phyloP scores from a whole-genome alignment of 2,113 vertebrate genomes.

The Trogon surrucura region DNA sequence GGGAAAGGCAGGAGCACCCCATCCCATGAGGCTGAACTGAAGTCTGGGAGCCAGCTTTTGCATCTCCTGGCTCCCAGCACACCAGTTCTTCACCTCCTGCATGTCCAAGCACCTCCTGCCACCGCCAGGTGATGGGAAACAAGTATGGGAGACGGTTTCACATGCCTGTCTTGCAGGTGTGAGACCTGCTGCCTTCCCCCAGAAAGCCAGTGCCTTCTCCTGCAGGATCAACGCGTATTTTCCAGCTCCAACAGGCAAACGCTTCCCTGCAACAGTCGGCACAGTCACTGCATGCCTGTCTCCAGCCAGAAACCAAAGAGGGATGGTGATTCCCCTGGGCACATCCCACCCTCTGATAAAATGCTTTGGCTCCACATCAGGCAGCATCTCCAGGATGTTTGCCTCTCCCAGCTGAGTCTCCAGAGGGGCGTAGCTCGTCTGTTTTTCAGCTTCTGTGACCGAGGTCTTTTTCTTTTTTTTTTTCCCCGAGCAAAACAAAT shows the following conservation, averaged over 20 bases:
- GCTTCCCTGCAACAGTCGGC: not conserved
- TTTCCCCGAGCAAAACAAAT: not conserved
- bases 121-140: not conserved
- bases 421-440: not conserved
- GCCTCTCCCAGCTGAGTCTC: not conserved
- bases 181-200: not conserved
- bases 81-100: not conserved
- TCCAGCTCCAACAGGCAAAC: not conserved
- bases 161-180: not conserved
- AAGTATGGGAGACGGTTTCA: not conserved
- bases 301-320: not conserved
- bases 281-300: not conserved
- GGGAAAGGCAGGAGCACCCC: not conserved
- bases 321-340: not conserved
- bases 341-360: not conserved
- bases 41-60: not conserved
- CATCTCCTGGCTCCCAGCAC: not conserved
- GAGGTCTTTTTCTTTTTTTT: not conserved
- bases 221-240: not conserved
- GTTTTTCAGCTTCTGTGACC: not conserved
- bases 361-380: not conserved
- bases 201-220: not conserved
- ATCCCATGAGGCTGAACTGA: not conserved
- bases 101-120: not conserved
- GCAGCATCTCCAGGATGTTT: not conserved